Conservation (phyloP, 2,888 invertebrate genomes). For the Lepetodrilus schrolli region DNA sequence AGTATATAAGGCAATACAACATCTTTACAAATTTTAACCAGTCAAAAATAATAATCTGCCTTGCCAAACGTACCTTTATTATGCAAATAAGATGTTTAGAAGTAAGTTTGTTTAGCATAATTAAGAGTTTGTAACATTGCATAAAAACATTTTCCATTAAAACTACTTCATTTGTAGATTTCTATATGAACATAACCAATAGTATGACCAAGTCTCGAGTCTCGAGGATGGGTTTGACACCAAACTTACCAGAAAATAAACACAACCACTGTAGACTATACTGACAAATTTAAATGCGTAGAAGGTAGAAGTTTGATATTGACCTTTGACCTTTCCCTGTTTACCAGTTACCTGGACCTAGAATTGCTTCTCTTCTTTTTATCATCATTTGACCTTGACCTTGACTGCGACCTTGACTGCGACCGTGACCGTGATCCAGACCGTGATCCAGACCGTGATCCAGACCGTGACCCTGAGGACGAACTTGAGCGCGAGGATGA, state of each 20-base stretch:
- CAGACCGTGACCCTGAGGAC: conserved; percentile 47
- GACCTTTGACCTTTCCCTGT: conserved; percentile 58
- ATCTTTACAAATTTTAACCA: too few species aligned
- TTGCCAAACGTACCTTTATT: too few species aligned
- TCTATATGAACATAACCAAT: not conserved
- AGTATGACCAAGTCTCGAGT: too few species aligned
- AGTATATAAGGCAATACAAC: too few species aligned
- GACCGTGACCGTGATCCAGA: conserved; percentile 49
- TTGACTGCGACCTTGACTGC: conserved; percentile 41
- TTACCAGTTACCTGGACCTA: conserved; percentile 67
- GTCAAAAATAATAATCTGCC: too few species aligned
- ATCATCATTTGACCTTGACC: conserved; percentile 39
- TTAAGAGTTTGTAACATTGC: not conserved
- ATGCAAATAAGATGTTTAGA: too few species aligned
- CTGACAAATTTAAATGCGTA: too few species aligned
- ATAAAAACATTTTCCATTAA: not conserved
- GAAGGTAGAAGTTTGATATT: conserved; percentile 51
- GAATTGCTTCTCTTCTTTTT: conserved; percentile 54
- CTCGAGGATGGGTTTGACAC: too few species aligned
- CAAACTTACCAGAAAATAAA: too few species aligned
- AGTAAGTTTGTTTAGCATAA: too few species aligned
- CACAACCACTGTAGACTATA: too few species aligned
- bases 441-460: conserved; percentile 48
- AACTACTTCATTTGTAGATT: not conserved
- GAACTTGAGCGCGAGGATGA: conserved; percentile 50